These are phyloP conservation scores for Lycia hirtaria DNA, from an alignment of 2,888 invertebrate species.

Conservation along the genomic window DNA sequence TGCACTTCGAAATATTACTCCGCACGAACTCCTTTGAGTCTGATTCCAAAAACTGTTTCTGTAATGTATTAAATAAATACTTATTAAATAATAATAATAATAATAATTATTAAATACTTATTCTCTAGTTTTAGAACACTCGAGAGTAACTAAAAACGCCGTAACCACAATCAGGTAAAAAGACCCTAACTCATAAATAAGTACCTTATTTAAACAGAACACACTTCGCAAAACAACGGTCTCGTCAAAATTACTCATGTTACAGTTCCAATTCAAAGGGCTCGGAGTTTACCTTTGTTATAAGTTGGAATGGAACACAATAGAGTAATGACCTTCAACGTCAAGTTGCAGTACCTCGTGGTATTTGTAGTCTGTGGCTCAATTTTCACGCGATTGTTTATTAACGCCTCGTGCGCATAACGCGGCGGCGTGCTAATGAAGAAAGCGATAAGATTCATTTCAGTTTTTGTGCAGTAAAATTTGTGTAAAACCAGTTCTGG, in stretches of 20 bases:
- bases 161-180: too few relatives aligned
- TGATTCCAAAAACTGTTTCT: too few relatives aligned
- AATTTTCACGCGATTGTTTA: constrained; percentile 27
- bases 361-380: constrained; percentile 7
- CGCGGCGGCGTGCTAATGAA: constrained; percentile 11
- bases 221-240: constrained; percentile 13
- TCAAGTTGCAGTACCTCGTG: constrained; percentile 13
- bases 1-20: too few relatives aligned
- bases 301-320: constrained; percentile 43
- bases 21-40: too few relatives aligned
- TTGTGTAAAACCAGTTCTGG: neutral
- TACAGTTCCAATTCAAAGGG: constrained; percentile 37
- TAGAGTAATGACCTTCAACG: constrained; percentile 46
- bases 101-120: too few relatives aligned
- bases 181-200: too few relatives aligned
- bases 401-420: constrained; percentile 17
- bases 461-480: neutral
- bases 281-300: constrained; percentile 35
- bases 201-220: too few relatives aligned
- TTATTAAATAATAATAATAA: too few relatives aligned
- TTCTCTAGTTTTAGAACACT: too few relatives aligned
- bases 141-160: too few relatives aligned
- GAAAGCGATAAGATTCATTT: constrained; percentile 16
- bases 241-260: constrained; percentile 39
- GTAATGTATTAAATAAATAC: too few relatives aligned